These are phyloP conservation scores for Pachypeltis micranthus DNA, from an alignment of 1,140 invertebrate species.

Conservation along the genomic window DNA sequence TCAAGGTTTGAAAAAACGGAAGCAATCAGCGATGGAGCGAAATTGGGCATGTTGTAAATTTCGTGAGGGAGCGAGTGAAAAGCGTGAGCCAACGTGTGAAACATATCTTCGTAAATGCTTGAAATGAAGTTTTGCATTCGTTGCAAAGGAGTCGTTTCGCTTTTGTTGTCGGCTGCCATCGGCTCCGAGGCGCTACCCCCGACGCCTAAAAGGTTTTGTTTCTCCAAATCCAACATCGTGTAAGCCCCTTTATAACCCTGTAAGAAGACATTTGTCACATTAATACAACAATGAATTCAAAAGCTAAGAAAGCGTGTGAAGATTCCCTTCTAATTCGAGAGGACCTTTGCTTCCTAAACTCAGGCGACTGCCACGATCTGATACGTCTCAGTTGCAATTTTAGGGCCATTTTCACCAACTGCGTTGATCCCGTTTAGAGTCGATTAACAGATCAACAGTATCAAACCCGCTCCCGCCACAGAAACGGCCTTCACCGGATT, in stretches of 20 bases:
- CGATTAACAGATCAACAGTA: no score
- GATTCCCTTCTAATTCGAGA: no score
- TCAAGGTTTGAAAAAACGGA: conserved; percentile 58
- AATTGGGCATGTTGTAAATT: conserved; percentile 58
- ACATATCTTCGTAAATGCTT: conserved; percentile 55
- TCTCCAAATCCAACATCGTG: conserved; percentile 56
- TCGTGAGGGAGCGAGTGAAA: conserved; percentile 69
- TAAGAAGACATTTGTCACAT: conserved; percentile 25
- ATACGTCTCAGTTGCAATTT: no score
- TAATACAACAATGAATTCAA: no score
- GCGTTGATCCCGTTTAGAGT: no score
- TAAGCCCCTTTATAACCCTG: conserved; percentile 54
- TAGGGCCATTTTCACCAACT: no score
- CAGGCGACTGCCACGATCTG: no score
- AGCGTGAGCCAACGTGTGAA: conserved; percentile 64
- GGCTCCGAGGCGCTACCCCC: conserved; percentile 2
- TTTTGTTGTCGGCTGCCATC: background rate
- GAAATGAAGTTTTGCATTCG: conserved; percentile 55
- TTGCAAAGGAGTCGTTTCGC: conserved; percentile 23
- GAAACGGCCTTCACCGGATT: no score
- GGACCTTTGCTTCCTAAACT: no score
- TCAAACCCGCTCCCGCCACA: no score
- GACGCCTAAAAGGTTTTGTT: conserved; percentile 50
- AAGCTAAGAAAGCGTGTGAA: no score
- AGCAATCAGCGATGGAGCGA: conserved; percentile 46